These are phyloP conservation scores for Sicus ferrugineus DNA, from an alignment of 2,888 invertebrate genomes.

Conservation along the genomic window DNA sequence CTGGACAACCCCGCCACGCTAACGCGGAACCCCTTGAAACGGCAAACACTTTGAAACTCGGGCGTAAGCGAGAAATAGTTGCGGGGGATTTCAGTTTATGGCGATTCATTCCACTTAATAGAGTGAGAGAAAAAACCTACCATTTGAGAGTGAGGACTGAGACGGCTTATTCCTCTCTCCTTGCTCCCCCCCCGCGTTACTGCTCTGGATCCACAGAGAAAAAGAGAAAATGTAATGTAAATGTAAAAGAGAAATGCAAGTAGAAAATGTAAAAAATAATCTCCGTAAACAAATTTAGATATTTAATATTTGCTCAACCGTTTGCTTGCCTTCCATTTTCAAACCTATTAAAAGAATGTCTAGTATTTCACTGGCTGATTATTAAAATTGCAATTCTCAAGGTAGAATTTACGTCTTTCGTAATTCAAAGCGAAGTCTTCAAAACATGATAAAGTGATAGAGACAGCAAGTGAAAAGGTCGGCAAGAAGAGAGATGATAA, in stretches of 20 bases:
- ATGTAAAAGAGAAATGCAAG: background rate
- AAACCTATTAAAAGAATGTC: background rate
- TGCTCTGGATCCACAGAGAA: background rate
- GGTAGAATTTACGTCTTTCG: conserved; percentile 26
- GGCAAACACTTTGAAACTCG: too few relatives aligned
- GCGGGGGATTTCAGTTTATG: too few relatives aligned
- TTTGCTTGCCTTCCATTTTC: background rate
- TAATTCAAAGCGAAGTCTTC: conserved; percentile 23
- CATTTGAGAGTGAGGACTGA: too few relatives aligned
- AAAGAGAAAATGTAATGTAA: background rate
- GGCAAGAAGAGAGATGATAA: background rate
- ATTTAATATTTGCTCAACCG: background rate
- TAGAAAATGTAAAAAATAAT: background rate
- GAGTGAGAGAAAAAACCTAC: too few relatives aligned
- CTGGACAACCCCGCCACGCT: conserved; percentile 10
- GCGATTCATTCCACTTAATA: too few relatives aligned
- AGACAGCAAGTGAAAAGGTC: too few relatives aligned
- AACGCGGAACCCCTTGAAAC: too few relatives aligned
- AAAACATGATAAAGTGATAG: background rate
- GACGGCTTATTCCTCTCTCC: background rate
- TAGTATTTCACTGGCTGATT: conserved; percentile 11
- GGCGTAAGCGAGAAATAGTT: too few relatives aligned
- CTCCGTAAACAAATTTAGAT: background rate
- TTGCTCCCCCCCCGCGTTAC: background rate
- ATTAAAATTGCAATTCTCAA: background rate